These are phyloP conservation scores for Sesia bembeciformis DNA, from an alignment of 2,888 invertebrate species.

Conservation along the genomic window DNA sequence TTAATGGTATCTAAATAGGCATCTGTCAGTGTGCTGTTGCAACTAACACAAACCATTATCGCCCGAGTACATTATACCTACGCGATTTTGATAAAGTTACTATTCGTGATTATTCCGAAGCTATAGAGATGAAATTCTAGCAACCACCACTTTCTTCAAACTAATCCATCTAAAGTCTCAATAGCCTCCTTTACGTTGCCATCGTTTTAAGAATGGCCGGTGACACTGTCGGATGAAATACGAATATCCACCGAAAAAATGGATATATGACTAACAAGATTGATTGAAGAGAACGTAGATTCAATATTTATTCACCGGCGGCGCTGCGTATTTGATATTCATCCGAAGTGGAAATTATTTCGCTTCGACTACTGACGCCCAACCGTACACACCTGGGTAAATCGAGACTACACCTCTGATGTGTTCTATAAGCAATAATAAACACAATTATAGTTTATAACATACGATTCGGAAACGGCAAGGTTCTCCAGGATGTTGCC, in stretches of 20 bases:
- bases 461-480: not conserved
- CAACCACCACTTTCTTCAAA: not conserved
- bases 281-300: slow-evolving; percentile 28
- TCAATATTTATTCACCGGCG: slow-evolving; percentile 31
- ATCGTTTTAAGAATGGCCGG: not conserved
- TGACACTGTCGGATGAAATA: slow-evolving; percentile 17
- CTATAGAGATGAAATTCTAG: no score
- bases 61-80: no score
- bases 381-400: not conserved
- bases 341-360: slow-evolving; percentile 19
- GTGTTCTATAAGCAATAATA: not conserved
- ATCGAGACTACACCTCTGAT: not conserved
- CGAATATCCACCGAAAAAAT: slow-evolving; percentile 29
- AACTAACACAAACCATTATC: no score
- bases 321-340: slow-evolving; percentile 20
- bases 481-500: no score
- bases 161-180: not conserved
- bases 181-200: not conserved
- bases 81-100: no score
- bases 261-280: slow-evolving; percentile 28
- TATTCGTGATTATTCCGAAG: no score
- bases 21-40: no score
- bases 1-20: no score
- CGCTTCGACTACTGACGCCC: slow-evolving; percentile 2
- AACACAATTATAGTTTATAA: not conserved